Evolutionary conservation across 1,140 invertebrate species (phyloP).

Genomic region (Hyles euphorbiae): DNA sequence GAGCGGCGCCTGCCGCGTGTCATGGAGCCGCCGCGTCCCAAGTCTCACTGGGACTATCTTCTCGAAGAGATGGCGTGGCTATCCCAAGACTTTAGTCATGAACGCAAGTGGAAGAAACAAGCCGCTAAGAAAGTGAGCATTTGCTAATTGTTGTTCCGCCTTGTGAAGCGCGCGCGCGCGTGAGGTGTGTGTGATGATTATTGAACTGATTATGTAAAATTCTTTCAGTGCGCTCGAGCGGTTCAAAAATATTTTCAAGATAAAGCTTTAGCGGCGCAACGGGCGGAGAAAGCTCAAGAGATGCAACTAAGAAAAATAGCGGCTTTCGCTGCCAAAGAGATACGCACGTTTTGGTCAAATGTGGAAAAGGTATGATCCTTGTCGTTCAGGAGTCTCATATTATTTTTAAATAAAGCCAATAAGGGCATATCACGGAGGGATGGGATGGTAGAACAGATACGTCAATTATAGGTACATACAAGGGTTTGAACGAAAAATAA

Average conservation of each 20-base stretch:
- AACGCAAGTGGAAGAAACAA: conserved; percentile 98
- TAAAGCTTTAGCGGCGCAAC: conserved; percentile 90
- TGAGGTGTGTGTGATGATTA: too few species aligned
- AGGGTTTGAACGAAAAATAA: too few species aligned
- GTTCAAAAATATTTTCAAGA: conserved; percentile 98
- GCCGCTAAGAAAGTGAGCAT: conserved; percentile 89
- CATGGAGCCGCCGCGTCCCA: conserved; percentile 90
- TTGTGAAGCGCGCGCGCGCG: too few species aligned
- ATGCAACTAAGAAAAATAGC: conserved; percentile 91
- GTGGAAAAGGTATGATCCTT: conserved; percentile 86
- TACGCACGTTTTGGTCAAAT: conserved; percentile 96
- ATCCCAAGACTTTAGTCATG: conserved; percentile 97
- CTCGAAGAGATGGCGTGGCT: conserved; percentile 99
- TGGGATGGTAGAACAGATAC: too few species aligned
- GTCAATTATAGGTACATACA: too few species aligned
- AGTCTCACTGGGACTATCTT: conserved; percentile 99
- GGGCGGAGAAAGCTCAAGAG: conserved; percentile 94
- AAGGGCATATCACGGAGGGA: too few species aligned
- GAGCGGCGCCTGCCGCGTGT: conserved; percentile 94
- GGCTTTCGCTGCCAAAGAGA: conserved; percentile 92
- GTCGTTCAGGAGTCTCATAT: too few species aligned
- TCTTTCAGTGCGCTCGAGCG: conserved; percentile 84
- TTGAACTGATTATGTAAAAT: too few species aligned
- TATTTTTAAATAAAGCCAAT: too few species aligned
- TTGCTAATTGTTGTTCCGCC: too few species aligned